A percentile compares a stretch with the other conserved stretches of the same genome.
Conservation (phyloP, 2,113 vertebrate species). For the Acrocephalus kingi region DNA sequence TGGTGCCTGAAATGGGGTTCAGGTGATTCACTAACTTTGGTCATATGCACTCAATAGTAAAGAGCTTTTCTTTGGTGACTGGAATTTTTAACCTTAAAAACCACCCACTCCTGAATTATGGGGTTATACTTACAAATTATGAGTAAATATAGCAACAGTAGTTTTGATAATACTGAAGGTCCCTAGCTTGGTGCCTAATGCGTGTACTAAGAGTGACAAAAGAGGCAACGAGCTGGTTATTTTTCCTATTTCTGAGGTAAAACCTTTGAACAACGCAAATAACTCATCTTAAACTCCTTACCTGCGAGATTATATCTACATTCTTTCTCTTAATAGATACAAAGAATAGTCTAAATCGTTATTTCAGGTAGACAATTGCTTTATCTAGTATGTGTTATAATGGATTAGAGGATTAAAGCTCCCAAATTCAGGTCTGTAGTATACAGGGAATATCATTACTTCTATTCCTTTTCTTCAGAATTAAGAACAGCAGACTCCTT, state of each 20-base stretch:
- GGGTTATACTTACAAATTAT: background rate
- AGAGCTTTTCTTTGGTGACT: background rate
- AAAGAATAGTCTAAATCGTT: background rate
- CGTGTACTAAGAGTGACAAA: background rate
- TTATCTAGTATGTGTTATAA: background rate
- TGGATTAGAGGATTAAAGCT: background rate
- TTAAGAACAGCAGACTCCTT: background rate
- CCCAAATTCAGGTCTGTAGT: background rate
- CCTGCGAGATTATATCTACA: background rate
- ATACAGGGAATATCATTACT: background rate
- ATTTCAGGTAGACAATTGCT: background rate
- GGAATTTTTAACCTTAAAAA: background rate
- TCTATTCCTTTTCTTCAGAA: background rate
- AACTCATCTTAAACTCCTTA: background rate
- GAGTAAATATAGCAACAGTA: background rate
- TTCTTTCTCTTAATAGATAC: background rate
- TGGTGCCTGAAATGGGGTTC: background rate
- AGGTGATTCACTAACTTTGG: background rate
- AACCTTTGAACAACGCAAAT: background rate
- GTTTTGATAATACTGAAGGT: too few species aligned
- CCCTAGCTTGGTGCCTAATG: background rate
- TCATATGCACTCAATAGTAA: rapidly evolving
- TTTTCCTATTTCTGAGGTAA: background rate
- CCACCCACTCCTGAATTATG: background rate
- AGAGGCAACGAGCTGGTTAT: background rate